Percentiles rank a stretch among this genome's conserved stretches.
phyloP scores from a whole-genome alignment of 2,888 invertebrate genomes.

The Macrophya alboannulata region DNA sequence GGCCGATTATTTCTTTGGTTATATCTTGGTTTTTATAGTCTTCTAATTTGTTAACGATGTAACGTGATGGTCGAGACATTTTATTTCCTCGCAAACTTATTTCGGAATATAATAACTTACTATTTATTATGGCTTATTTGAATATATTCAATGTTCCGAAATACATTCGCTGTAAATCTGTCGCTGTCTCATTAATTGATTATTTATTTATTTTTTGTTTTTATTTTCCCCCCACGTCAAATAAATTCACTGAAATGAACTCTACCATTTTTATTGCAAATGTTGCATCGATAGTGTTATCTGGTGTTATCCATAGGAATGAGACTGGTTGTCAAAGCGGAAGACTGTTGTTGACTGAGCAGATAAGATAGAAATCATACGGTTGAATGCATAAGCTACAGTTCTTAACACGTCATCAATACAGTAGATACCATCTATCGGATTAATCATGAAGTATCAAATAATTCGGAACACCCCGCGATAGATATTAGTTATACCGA shows the following conservation, averaged over 20 bases:
- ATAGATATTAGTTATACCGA: background rate
- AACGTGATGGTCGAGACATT: constrained; percentile 41
- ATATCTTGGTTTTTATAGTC: constrained; percentile 41
- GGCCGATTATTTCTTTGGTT: constrained; percentile 20
- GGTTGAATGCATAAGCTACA: background rate
- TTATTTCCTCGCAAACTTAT: constrained; percentile 48
- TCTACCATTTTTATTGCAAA: background rate
- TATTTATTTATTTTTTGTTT: background rate
- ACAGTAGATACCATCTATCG: too few relatives aligned
- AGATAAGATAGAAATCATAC: background rate
- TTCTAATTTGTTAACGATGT: constrained; percentile 31
- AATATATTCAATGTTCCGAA: background rate
- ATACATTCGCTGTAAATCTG: background rate
- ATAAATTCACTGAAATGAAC: background rate
- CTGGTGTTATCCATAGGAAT: background rate
- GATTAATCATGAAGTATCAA: too few relatives aligned
- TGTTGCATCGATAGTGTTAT: background rate
- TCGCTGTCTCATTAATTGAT: background rate
- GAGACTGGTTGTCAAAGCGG: background rate
- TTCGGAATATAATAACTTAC: constrained; percentile 70
- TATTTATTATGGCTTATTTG: constrained; percentile 57
- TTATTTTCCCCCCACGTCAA: background rate
- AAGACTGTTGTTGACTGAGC: background rate
- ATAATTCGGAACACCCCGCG: too few relatives aligned
- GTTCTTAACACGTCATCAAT: too few relatives aligned